These are phyloP conservation scores for Celastrina argiolus DNA, from an alignment of 2,888 invertebrate species.

Conservation along the genomic window DNA sequence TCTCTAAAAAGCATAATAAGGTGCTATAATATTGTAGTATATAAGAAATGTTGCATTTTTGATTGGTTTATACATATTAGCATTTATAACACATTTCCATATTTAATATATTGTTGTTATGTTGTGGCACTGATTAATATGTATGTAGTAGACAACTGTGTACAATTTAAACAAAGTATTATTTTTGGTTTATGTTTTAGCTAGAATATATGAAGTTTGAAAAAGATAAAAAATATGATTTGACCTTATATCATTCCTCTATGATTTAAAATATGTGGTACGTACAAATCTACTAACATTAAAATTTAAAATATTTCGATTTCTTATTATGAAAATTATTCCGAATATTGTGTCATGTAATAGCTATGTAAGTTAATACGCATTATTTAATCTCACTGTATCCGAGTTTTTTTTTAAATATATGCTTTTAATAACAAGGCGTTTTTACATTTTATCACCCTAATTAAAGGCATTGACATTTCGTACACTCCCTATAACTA, in stretches of 20 bases:
- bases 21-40: conserved; percentile 49
- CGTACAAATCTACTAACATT: neutral
- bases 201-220: neutral
- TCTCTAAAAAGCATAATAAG: conserved; percentile 48
- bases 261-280: neutral
- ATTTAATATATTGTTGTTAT: conserved; percentile 24
- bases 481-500: neutral
- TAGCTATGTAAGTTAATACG: neutral
- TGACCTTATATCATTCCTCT: neutral
- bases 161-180: neutral
- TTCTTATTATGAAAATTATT: neutral
- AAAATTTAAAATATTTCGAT: neutral
- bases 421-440: conserved; percentile 1
- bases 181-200: neutral
- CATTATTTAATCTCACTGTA: neutral
- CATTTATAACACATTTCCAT: conserved; percentile 37
- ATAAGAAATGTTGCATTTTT: conserved; percentile 39
- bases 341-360: neutral
- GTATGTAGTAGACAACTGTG: neutral
- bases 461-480: conserved; percentile 8
- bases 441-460: neutral
- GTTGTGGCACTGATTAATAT: conserved; percentile 22
- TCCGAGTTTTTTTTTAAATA: conserved; percentile 1
- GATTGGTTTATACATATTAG: conserved; percentile 33
- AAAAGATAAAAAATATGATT: neutral